Percentiles rank a stretch among this genome's conserved stretches.
These are phyloP conservation scores for Microctonus aethiopoides DNA, from an alignment of 2,888 invertebrate genomes.

Conservation along the genomic window DNA sequence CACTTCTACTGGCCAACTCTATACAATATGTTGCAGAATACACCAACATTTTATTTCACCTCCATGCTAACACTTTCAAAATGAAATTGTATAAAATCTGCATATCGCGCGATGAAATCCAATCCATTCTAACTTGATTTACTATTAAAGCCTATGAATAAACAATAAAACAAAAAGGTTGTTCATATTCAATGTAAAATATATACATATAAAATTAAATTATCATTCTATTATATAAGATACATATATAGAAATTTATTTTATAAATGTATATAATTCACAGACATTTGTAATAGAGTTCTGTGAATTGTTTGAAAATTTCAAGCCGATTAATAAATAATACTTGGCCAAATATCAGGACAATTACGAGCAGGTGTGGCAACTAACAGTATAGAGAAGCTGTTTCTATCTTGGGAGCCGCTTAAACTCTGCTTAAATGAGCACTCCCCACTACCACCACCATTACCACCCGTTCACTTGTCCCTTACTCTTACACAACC, in stretches of 20 bases:
- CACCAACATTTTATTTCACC: slow-evolving; percentile 45
- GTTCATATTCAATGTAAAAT: not conserved
- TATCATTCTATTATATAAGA: not conserved
- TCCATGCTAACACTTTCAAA: slow-evolving; percentile 17
- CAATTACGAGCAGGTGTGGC: slow-evolving; percentile 55
- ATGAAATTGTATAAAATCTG: slow-evolving; percentile 44
- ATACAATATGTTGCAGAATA: not conserved
- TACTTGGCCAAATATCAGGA: slow-evolving; percentile 52
- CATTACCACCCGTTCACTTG: slow-evolving; percentile 1
- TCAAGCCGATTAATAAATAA: slow-evolving; percentile 53
- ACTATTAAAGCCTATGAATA: not conserved
- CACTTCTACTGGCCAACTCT: not conserved
- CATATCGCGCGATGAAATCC: slow-evolving; percentile 42
- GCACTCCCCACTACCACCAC: slow-evolving; percentile 22
- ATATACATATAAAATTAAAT: not conserved
- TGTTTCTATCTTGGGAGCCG: slow-evolving; percentile 41
- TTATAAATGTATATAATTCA: not conserved
- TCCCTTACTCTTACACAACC: slow-evolving; percentile 26
- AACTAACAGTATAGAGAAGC: slow-evolving; percentile 39
- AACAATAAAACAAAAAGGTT: not conserved
- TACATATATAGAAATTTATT: not conserved
- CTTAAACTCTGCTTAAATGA: slow-evolving; percentile 58
- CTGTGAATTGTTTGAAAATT: slow-evolving; percentile 37
- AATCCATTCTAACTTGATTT: not conserved
- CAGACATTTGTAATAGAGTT: not conserved